phyloP scores from a whole-genome alignment of 2,113 vertebrate genomes.

The Plotosus lineatus region DNA sequence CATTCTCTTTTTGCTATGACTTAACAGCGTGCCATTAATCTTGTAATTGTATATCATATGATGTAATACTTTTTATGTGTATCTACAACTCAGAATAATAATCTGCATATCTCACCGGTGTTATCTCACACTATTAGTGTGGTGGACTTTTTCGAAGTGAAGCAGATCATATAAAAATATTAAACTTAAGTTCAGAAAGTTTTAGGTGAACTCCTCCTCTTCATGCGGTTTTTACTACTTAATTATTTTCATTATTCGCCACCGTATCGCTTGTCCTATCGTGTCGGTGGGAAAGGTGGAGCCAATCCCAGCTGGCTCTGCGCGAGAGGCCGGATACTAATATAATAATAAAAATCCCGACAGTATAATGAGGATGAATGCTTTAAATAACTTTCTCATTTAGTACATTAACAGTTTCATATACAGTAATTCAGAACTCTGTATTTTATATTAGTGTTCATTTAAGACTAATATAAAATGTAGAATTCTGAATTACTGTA shows the following conservation, averaged over 20 bases:
- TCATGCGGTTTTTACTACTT: too few relatives aligned
- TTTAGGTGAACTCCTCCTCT: not conserved
- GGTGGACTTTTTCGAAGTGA: not conserved
- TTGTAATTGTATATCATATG: too few relatives aligned
- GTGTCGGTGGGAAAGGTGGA: too few relatives aligned
- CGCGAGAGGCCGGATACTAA: too few relatives aligned
- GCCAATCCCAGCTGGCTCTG: too few relatives aligned
- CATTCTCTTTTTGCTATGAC: too few relatives aligned
- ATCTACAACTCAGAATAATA: not conserved
- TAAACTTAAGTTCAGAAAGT: not conserved
- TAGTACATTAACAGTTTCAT: too few relatives aligned
- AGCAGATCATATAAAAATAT: not conserved
- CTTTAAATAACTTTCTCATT: not conserved
- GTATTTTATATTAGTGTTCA: too few relatives aligned
- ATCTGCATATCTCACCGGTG: not conserved
- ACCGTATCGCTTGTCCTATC: too few relatives aligned
- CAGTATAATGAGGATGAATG: slow-evolving; percentile 7
- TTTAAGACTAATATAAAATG: too few relatives aligned
- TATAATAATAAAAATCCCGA: slow-evolving; percentile 24
- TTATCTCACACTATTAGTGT: not conserved
- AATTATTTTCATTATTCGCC: too few relatives aligned
- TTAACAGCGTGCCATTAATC: too few relatives aligned
- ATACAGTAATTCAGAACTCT: not conserved
- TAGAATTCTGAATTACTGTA: not conserved
- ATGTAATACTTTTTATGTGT: not conserved